Evolutionary conservation across 1,140 invertebrate genomes (phyloP).

Genomic region (Mercenaria mercenaria): DNA sequence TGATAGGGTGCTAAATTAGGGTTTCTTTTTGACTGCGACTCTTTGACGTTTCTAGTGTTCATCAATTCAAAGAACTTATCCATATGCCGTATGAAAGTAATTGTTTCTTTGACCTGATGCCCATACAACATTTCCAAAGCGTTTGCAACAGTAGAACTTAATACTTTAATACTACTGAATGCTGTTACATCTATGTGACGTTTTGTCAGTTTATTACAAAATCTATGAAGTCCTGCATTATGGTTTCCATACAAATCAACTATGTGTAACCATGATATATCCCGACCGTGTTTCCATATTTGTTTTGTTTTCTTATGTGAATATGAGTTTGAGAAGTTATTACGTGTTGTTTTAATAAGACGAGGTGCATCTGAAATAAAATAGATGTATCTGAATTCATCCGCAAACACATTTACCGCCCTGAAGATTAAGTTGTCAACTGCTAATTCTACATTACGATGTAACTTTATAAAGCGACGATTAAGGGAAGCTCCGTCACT

Average conservation of each 20-base stretch:
- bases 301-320: slow-evolving; percentile 39
- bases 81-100: slow-evolving; percentile 66
- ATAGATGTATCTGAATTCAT: background rate
- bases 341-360: slow-evolving; percentile 59
- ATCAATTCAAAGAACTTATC: slow-evolving; percentile 74
- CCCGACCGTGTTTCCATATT: slow-evolving; percentile 41
- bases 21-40: slow-evolving; percentile 56
- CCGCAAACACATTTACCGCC: background rate
- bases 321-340: slow-evolving; percentile 48
- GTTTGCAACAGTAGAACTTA: slow-evolving; percentile 61
- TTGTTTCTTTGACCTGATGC: slow-evolving; percentile 38
- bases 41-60: slow-evolving; percentile 65
- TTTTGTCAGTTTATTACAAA: slow-evolving; percentile 17
- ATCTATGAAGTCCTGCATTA: background rate
- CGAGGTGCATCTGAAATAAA: slow-evolving; percentile 66
- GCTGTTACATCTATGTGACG: slow-evolving; percentile 23
- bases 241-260: slow-evolving; percentile 46
- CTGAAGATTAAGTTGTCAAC: background rate
- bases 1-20: slow-evolving; percentile 32
- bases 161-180: slow-evolving; percentile 34
- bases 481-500: slow-evolving; percentile 58
- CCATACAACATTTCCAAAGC: slow-evolving; percentile 41
- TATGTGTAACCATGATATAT: slow-evolving; percentile 47
- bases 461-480: slow-evolving; percentile 38
- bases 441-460: background rate